Evolutionary conservation across 2,888 invertebrate species (phyloP).

Genomic region (Cataglyphis cursor): DNA sequence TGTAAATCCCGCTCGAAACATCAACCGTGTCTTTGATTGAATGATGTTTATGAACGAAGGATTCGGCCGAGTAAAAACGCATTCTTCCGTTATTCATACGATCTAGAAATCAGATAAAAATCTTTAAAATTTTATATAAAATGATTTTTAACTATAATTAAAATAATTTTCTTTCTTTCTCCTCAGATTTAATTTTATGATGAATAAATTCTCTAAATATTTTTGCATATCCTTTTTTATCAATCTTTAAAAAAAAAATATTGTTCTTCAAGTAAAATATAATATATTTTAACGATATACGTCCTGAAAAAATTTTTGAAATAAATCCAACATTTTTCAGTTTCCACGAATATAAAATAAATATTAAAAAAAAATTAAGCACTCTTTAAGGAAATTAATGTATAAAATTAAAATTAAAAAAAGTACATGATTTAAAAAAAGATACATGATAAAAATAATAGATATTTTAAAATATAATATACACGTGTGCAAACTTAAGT

Average conservation of each 20-base stretch:
- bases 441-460: constrained; percentile 2
- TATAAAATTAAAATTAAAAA: neutral
- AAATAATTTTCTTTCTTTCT: neutral
- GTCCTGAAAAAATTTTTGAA: neutral
- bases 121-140: neutral
- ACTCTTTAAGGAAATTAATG: neutral
- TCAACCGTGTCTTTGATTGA: neutral
- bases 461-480: too few species aligned
- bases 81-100: neutral
- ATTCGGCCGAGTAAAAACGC: neutral
- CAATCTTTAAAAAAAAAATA: neutral
- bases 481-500: neutral
- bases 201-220: neutral
- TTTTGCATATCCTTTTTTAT: neutral
- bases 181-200: neutral
- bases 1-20: neutral
- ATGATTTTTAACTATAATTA: neutral
- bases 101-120: neutral
- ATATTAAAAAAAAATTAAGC: neutral
- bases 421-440: neutral
- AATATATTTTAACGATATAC: neutral
- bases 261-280: neutral
- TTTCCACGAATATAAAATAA: neutral
- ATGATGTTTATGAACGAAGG: neutral
- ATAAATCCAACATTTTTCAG: neutral